A percentile compares a stretch with the other conserved stretches of the same genome.
These are phyloP conservation scores for Rhadina sibilatrix DNA, from an alignment of 2,113 vertebrate species.

Conservation along the genomic window DNA sequence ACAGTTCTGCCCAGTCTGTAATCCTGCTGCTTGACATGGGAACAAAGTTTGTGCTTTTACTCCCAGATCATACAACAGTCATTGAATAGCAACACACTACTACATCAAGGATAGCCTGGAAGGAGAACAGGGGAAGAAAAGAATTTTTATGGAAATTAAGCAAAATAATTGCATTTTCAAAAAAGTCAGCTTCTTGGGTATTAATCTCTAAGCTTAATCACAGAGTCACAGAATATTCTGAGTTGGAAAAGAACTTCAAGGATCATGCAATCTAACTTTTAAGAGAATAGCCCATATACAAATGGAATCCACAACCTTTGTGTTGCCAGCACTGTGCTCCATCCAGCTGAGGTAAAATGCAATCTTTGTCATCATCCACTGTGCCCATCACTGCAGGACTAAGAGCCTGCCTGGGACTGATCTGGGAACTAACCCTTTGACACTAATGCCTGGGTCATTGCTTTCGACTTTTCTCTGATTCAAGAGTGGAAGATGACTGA, in stretches of 20 bases:
- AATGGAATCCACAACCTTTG: not conserved
- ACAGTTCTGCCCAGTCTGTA: not conserved
- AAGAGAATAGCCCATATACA: rapidly evolving
- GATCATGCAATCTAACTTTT: not conserved
- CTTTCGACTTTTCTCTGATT: not conserved
- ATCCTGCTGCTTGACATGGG: not conserved
- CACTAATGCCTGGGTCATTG: not conserved
- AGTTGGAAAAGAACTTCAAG: not conserved
- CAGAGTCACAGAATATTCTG: not conserved
- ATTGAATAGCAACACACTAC: not conserved
- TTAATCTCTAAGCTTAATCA: not conserved
- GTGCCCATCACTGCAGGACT: not conserved
- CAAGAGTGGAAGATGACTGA: not conserved
- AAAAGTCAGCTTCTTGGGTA: not conserved
- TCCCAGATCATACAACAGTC: not conserved
- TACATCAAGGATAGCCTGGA: not conserved
- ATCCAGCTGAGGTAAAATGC: not conserved
- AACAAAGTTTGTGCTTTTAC: not conserved
- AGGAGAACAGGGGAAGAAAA: not conserved
- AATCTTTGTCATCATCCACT: not conserved
- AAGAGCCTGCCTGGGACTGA: not conserved
- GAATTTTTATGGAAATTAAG: not conserved
- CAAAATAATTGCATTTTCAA: not conserved
- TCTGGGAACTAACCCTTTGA: not conserved
- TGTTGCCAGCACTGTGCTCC: rapidly evolving